These are phyloP conservation scores for Sinocyclocheilus rhinocerous DNA, from an alignment of 2,113 vertebrate genomes.

Conservation along the genomic window DNA sequence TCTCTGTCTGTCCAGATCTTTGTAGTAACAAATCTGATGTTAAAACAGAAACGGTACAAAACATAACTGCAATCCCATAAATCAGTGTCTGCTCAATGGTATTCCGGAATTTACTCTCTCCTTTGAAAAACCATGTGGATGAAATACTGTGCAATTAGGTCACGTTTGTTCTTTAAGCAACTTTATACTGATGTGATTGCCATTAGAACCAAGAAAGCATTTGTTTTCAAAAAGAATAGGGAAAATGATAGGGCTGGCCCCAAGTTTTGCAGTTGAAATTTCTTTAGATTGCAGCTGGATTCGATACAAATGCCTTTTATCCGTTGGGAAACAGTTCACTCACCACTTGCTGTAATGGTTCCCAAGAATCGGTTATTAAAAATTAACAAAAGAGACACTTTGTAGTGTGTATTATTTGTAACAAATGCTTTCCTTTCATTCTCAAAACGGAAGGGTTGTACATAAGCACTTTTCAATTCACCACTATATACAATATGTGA, in stretches of 20 bases:
- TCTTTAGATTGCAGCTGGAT: slow-evolving; percentile 61
- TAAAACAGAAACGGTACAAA: not conserved
- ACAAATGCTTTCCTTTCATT: not conserved
- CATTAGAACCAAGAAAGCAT: slow-evolving; percentile 7
- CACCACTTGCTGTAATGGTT: slow-evolving; percentile 71
- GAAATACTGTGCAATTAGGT: not conserved
- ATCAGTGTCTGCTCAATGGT: not conserved
- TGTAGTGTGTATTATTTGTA: slow-evolving; percentile 58
- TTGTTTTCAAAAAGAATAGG: slow-evolving; percentile 43
- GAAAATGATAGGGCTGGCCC: slow-evolving; percentile 58
- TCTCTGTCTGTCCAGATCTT: not conserved
- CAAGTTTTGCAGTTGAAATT: slow-evolving; percentile 58
- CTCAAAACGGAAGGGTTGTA: not conserved
- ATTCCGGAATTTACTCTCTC: not conserved
- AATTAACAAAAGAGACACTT: slow-evolving; percentile 70
- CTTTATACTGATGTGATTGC: slow-evolving; percentile 48
- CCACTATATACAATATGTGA: not conserved
- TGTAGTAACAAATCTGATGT: not conserved
- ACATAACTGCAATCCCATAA: not conserved
- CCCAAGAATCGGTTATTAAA: slow-evolving; percentile 77
- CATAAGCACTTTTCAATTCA: not conserved
- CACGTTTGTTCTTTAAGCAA: slow-evolving; percentile 14
- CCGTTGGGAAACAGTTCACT: slow-evolving; percentile 59
- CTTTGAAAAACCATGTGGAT: not conserved
- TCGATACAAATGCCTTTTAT: slow-evolving; percentile 59